These are phyloP conservation scores for Hypomecis punctinalis DNA, from an alignment of 2,888 invertebrate genomes.

Conservation along the genomic window DNA sequence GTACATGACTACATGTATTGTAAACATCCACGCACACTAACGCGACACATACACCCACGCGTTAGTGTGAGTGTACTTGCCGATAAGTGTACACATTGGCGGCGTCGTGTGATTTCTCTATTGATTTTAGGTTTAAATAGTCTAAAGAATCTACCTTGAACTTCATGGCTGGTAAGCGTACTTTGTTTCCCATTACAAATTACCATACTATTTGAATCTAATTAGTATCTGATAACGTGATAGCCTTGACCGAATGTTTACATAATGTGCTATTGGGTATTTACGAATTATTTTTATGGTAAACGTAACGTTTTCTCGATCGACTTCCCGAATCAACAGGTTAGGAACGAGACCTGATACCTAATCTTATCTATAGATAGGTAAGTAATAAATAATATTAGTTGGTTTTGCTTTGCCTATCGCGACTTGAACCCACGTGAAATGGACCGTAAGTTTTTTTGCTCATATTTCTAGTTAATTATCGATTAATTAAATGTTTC, in stretches of 20 bases:
- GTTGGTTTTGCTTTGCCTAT: conserved; percentile 10
- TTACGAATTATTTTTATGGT: conserved; percentile 39
- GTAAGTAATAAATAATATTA: conserved; percentile 34
- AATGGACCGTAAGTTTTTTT: conserved; percentile 44
- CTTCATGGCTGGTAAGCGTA: conserved; percentile 77
- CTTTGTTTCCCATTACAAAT: conserved; percentile 27
- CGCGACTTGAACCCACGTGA: conserved; percentile 12
- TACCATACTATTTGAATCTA: conserved; percentile 11
- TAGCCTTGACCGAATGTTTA: conserved; percentile 58
- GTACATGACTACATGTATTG: conserved; percentile 75
- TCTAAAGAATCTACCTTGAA: conserved; percentile 69
- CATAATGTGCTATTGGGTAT: conserved; percentile 42
- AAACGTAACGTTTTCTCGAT: conserved; percentile 33
- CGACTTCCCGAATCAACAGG: conserved; percentile 21
- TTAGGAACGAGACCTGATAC: conserved; percentile 24
- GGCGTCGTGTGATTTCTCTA: conserved; percentile 74
- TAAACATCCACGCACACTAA: conserved; percentile 51
- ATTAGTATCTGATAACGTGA: conserved; percentile 51
- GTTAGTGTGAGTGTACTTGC: conserved; percentile 64
- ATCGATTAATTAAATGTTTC: not conserved
- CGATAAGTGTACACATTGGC: conserved; percentile 66
- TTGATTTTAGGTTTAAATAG: conserved; percentile 76
- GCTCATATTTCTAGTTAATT: not conserved
- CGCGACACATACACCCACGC: conserved; percentile 49
- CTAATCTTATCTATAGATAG: conserved; percentile 37